Percentiles rank a stretch among this genome's conserved stretches.
phyloP scores from a whole-genome alignment of 2,797 vertebrate genomes.

The Anguilla obscura region DNA sequence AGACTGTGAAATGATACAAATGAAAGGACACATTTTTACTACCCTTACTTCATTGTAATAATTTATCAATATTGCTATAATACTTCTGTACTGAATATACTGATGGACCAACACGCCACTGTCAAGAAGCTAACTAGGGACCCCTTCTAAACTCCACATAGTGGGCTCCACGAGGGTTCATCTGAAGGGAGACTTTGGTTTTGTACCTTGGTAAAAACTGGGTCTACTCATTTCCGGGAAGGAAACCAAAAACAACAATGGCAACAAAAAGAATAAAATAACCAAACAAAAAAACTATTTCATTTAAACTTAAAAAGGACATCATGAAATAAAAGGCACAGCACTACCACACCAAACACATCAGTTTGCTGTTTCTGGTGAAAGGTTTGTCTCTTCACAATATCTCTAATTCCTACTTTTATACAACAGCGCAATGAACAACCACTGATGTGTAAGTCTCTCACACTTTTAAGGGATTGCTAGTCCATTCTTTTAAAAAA shows the following conservation, averaged over 20 bases:
- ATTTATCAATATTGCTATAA: constrained; percentile 94
- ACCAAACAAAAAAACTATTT: constrained; percentile 60
- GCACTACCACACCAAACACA: constrained; percentile 84
- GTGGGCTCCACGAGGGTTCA: constrained; percentile 77
- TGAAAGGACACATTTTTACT: constrained; percentile 73
- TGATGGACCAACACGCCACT: constrained; percentile 66
- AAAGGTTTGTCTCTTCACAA: constrained; percentile 60
- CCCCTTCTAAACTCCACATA: constrained; percentile 69
- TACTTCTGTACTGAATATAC: constrained; percentile 84
- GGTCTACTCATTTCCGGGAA: constrained; percentile 64
- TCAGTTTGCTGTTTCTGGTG: constrained; percentile 59
- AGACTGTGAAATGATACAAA: constrained; percentile 70
- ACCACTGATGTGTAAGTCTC: constrained; percentile 52
- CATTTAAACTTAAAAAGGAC: constrained; percentile 63
- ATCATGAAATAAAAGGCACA: constrained; percentile 85
- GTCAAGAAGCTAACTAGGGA: constrained; percentile 66
- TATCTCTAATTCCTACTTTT: constrained; percentile 76
- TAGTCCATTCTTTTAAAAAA: constrained; percentile 3
- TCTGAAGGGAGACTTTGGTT: constrained; percentile 90
- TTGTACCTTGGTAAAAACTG: constrained; percentile 82
- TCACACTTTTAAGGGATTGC: constrained; percentile 20
- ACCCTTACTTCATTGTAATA: constrained; percentile 72
- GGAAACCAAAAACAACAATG: constrained; percentile 46
- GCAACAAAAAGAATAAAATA: constrained; percentile 25
- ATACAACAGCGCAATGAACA: constrained; percentile 78